These are phyloP conservation scores for Hippopotamus amphibius DNA, from an alignment of 2,113 vertebrate genomes.

Conservation along the genomic window DNA sequence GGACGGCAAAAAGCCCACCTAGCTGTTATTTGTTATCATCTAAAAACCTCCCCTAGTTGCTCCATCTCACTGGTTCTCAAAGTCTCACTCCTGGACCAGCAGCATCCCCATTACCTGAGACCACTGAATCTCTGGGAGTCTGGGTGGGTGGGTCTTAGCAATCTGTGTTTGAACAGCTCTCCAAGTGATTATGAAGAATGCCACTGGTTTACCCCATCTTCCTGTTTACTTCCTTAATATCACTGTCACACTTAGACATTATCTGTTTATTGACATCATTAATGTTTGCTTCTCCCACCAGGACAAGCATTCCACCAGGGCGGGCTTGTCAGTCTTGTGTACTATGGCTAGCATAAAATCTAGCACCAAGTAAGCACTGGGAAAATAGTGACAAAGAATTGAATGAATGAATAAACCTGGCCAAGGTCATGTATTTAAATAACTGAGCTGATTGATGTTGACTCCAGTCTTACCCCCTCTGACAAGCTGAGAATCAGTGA, in stretches of 20 bases:
- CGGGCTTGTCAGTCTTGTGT: neutral
- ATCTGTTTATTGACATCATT: neutral
- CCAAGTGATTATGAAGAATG: neutral
- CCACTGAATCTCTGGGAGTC: neutral
- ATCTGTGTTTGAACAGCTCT: neutral
- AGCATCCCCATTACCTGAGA: neutral
- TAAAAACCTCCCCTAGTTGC: neutral
- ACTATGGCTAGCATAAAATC: neutral
- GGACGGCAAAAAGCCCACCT: neutral
- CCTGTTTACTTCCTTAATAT: neutral
- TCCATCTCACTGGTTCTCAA: neutral
- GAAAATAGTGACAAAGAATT: neutral
- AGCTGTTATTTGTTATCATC: neutral
- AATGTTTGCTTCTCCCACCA: neutral
- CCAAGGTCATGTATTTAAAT: conserved; percentile 1
- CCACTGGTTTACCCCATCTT: neutral
- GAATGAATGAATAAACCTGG: neutral
- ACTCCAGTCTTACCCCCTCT: neutral
- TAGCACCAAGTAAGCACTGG: neutral
- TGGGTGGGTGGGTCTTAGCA: neutral
- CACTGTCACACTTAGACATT: neutral
- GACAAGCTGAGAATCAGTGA: neutral
- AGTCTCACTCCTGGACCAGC: neutral
- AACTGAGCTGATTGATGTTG: neutral
- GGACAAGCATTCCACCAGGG: neutral